These are phyloP conservation scores for Etheostoma nigrum DNA, from an alignment of 2,797 vertebrate genomes.

Conservation along the genomic window DNA sequence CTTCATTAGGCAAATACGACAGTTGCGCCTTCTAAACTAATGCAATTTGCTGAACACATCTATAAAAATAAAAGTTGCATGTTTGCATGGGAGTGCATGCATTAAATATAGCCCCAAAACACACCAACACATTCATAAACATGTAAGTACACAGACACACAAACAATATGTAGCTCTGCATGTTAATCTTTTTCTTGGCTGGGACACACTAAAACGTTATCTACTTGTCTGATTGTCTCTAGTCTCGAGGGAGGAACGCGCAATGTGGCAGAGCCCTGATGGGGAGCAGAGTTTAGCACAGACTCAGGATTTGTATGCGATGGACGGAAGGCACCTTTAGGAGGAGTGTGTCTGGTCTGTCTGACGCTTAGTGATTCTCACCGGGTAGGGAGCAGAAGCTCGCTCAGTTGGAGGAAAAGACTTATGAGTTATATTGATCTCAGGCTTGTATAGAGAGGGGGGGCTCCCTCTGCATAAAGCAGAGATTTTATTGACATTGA, in stretches of 20 bases:
- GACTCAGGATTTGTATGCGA: slow-evolving; percentile 70
- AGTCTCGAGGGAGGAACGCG: slow-evolving; percentile 51
- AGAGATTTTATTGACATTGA: slow-evolving; percentile 46
- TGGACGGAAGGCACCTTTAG: slow-evolving; percentile 62
- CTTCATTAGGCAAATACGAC: slow-evolving; percentile 76
- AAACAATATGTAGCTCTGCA: slow-evolving; percentile 34
- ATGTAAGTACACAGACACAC: slow-evolving; percentile 17
- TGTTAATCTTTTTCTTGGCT: slow-evolving; percentile 61
- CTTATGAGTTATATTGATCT: slow-evolving; percentile 78
- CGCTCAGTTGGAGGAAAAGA: slow-evolving; percentile 66
- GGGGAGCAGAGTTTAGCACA: slow-evolving; percentile 39
- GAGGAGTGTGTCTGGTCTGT: slow-evolving; percentile 69
- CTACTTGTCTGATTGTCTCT: slow-evolving; percentile 57
- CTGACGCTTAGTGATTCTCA: slow-evolving; percentile 71
- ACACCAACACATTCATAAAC: slow-evolving; percentile 39
- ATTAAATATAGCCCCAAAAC: slow-evolving; percentile 50
- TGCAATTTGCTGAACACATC: slow-evolving; percentile 67
- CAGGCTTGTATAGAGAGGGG: slow-evolving; percentile 33
- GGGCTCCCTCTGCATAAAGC: slow-evolving; percentile 35
- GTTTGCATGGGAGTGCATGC: slow-evolving; percentile 36
- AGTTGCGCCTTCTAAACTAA: slow-evolving; percentile 53
- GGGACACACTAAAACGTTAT: slow-evolving; percentile 60
- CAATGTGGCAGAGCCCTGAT: slow-evolving; percentile 43
- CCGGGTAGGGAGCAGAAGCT: slow-evolving; percentile 57
- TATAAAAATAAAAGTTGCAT: slow-evolving; percentile 56